Evolutionary conservation across 2,113 vertebrate species (phyloP).

Genomic region (Daboia siamensis): DNA sequence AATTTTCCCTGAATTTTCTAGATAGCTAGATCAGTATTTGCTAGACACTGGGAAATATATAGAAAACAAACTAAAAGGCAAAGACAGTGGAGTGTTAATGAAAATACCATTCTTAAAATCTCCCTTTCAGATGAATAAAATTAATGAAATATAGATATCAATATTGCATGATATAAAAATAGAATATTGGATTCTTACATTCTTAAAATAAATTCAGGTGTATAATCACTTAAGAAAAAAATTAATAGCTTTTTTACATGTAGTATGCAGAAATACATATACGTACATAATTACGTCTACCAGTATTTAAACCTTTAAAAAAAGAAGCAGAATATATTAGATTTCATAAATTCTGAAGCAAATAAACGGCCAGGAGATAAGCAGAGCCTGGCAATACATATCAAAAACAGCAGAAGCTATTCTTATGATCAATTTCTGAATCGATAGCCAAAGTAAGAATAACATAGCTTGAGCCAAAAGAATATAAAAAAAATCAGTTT

Average conservation of each 20-base stretch:
- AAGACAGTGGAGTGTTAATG: not conserved
- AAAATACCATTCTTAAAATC: not conserved
- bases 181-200: not conserved
- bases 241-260: not conserved
- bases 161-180: not conserved
- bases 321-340: not conserved
- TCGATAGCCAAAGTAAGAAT: not conserved
- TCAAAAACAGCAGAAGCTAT: conserved; percentile 5
- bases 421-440: not conserved
- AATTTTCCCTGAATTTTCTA: not conserved
- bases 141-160: not conserved
- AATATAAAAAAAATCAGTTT: conserved; percentile 13
- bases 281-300: not conserved
- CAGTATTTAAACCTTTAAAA: not conserved
- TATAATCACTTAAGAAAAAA: not conserved
- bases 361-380: not conserved
- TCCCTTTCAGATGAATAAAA: not conserved
- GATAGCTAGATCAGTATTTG: not conserved
- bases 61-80: not conserved
- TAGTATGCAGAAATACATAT: not conserved
- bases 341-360: not conserved
- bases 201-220: not conserved
- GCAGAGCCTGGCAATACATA: accelerated
- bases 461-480: not conserved
- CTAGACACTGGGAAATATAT: not conserved